phyloP scores from a whole-genome alignment of 2,888 invertebrate species.

The Muscina levida region DNA sequence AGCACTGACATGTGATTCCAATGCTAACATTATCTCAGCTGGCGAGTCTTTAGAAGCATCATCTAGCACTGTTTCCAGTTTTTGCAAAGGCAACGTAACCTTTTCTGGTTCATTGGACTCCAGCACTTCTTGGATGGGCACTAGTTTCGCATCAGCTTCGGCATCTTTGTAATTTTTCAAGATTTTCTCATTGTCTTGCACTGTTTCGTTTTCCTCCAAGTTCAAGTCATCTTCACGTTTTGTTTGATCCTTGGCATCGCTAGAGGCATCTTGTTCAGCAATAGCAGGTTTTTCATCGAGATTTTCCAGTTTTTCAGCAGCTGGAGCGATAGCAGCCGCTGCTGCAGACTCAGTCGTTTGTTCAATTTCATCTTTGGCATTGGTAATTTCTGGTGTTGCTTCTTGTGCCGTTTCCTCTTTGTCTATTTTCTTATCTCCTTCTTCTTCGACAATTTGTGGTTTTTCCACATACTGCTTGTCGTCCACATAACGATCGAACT shows the following conservation, averaged over 20 bases:
- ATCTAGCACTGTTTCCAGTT: constrained; percentile 78
- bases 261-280: constrained; percentile 47
- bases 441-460: constrained; percentile 77
- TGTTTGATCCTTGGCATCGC: constrained; percentile 71
- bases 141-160: constrained; percentile 29
- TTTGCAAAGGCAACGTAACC: constrained; percentile 81
- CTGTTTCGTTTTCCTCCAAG: constrained; percentile 77
- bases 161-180: constrained; percentile 80
- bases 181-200: constrained; percentile 82
- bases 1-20: constrained; percentile 79
- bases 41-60: constrained; percentile 70
- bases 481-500: constrained; percentile 78
- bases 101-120: constrained; percentile 81
- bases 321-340: not conserved
- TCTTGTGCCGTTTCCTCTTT: constrained; percentile 38
- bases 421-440: constrained; percentile 72
- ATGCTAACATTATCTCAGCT: constrained; percentile 83
- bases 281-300: constrained; percentile 65
- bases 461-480: constrained; percentile 80
- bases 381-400: constrained; percentile 53
- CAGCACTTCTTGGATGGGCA: constrained; percentile 80
- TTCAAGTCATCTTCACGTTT: constrained; percentile 74
- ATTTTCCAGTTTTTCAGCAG: constrained; percentile 64
- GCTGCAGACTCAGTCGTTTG: constrained; percentile 23
- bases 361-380: constrained; percentile 41